Evolutionary conservation across 2,113 vertebrate species (phyloP).

Genomic region (Monopterus albus): DNA sequence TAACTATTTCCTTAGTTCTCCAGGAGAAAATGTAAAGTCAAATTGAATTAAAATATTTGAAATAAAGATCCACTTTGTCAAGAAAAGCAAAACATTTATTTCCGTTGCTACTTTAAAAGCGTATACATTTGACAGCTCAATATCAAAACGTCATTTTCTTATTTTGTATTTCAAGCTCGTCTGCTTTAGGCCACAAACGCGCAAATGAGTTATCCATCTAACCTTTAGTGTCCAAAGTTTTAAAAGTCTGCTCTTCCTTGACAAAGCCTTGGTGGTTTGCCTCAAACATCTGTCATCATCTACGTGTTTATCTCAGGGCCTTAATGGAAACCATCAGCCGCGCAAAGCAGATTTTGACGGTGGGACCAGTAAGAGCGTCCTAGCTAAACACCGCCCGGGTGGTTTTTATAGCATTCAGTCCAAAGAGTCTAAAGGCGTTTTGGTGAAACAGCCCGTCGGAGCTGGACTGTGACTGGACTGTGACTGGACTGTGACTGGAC

Average conservation of each 20-base stretch:
- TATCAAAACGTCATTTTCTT: too few relatives aligned
- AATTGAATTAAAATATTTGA: too few relatives aligned
- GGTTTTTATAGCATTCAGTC: conserved; percentile 18
- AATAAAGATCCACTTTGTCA: too few relatives aligned
- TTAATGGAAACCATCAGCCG: conserved; percentile 67
- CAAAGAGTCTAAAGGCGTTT: conserved; percentile 28
- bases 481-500: conserved; percentile 27
- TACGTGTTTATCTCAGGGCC: conserved; percentile 62
- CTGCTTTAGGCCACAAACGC: too few relatives aligned
- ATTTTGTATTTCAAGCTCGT: too few relatives aligned
- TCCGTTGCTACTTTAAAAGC: too few relatives aligned
- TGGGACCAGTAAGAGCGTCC: conserved; percentile 1
- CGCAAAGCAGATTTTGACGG: conserved; percentile 30
- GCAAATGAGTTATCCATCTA: neutral
- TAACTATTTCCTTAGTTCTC: too few relatives aligned
- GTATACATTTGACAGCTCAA: too few relatives aligned
- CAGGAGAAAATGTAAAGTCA: too few relatives aligned
- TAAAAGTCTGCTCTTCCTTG: conserved; percentile 39
- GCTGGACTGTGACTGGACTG: conserved; percentile 38
- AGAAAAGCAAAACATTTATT: too few relatives aligned
- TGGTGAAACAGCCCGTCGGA: conserved; percentile 31
- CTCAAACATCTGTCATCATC: conserved; percentile 70
- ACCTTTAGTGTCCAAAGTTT: conserved; percentile 33
- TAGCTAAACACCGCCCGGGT: conserved; percentile 1
- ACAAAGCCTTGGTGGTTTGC: conserved; percentile 54